These are phyloP conservation scores for Rhaphigaster nebulosa DNA, from an alignment of 2,888 invertebrate species.

Conservation along the genomic window DNA sequence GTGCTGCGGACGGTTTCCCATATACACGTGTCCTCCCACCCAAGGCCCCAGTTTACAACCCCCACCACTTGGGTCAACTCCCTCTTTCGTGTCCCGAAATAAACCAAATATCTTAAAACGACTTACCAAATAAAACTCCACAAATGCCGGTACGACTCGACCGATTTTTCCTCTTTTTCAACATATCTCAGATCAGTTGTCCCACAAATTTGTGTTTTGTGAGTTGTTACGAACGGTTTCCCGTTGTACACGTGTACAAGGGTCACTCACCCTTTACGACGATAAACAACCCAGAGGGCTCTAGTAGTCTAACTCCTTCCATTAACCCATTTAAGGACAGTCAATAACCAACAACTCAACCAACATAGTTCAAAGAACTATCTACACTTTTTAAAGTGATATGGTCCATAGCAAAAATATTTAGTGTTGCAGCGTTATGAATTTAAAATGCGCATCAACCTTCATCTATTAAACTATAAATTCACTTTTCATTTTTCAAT, in stretches of 20 bases:
- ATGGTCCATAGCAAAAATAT: neutral
- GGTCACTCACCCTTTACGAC: slow-evolving; percentile 33
- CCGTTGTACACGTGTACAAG: slow-evolving; percentile 20
- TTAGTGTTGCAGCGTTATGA: neutral
- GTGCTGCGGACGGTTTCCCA: slow-evolving; percentile 54
- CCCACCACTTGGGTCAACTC: slow-evolving; percentile 43
- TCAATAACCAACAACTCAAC: slow-evolving; percentile 42
- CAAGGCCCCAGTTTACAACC: slow-evolving; percentile 54
- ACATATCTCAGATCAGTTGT: neutral
- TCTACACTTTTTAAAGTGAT: neutral
- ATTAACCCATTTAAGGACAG: slow-evolving; percentile 50
- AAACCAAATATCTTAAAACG: neutral
- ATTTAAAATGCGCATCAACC: neutral
- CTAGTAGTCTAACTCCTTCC: slow-evolving; percentile 34
- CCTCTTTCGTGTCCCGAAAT: slow-evolving; percentile 30
- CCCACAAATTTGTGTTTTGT: neutral
- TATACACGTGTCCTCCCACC: slow-evolving; percentile 54
- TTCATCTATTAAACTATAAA: neutral
- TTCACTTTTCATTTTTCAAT: neutral
- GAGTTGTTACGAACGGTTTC: neutral
- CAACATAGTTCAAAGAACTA: neutral
- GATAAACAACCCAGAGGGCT: slow-evolving; percentile 41
- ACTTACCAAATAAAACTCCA: neutral
- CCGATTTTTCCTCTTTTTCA: neutral
- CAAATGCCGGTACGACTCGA: neutral